Base-by-base conservation (phyloP, 2,113 vertebrate genomes). In the Sylvietta virens region DNA sequence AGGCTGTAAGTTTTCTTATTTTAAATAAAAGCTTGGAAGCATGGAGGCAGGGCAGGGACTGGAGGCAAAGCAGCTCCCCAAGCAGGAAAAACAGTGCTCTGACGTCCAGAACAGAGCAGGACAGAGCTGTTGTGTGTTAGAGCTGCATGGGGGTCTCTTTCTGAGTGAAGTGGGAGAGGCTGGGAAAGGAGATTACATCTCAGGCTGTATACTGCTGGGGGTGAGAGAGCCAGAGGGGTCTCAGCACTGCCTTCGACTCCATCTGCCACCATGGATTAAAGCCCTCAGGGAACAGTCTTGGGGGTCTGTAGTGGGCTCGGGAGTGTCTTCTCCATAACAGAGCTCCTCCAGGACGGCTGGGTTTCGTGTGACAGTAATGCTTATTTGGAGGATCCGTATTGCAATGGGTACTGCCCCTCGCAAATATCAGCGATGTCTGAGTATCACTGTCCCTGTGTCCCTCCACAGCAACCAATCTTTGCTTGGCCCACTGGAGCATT, bases 251-350 rank as follows among this genome's bases (percentile, higher is more conserved):
- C 37, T 79, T 76, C 53, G 76, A 11, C 45, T 79, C 44, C 40
- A n/a, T 22, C 44, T 76, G 51, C 48, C 15, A 44, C 22, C 28
- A 37, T 2, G 30, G 26, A 30, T 47, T 62, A 54, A 79, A 90
- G 39, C 13, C 39, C 7, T 62, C 53, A 62, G 48, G 17, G 28
- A 28, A 5, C 0, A 0, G 24, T 64, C 33, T 42, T 2, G n/a
- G n/a, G n/a, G n/a, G n/a, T n/a, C n/a, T n/a, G 0, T 26, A 35
- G 50, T 10, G n/a, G 37, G 45, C 44, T 61, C 45, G 45, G 62
- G 58, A 95, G 48, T 0, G 4, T 37, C 19, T 72, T 79, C 66
- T 86, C 27, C 40, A 5, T n/a, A 69, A 37, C 24, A 56, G 64
- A 82, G 44, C 33, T 82, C 33, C 37, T 88, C 21, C 57, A 24